These are phyloP conservation scores for Conger conger DNA, from an alignment of 2,113 vertebrate genomes.

Conservation along the genomic window DNA sequence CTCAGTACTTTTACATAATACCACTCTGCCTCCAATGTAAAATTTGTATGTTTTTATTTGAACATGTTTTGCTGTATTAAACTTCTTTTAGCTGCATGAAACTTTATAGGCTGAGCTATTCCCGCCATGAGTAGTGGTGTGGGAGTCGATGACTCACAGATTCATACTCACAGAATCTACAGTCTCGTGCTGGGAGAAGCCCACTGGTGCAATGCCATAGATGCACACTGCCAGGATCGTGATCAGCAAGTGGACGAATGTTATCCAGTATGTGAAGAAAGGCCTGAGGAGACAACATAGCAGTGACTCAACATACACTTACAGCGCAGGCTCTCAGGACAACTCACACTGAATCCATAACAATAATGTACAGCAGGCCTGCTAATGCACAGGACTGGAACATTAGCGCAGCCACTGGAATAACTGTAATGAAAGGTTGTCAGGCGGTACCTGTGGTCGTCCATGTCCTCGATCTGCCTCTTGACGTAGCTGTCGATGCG, in stretches of 20 bases:
- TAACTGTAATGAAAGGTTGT: background rate
- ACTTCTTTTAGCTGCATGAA: background rate
- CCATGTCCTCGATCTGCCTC: conserved; percentile 97
- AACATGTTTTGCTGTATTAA: no score
- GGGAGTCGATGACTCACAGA: background rate
- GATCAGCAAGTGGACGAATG: conserved; percentile 94
- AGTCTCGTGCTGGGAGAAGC: conserved; percentile 96
- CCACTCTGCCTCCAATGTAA: no score
- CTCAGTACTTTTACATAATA: no score
- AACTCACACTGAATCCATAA: background rate
- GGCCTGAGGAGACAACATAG: conserved; percentile 70
- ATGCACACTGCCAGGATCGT: conserved; percentile 94
- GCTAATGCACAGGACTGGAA: background rate
- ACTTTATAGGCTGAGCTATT: background rate
- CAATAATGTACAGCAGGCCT: background rate
- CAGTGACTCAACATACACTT: background rate
- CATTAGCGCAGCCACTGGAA: background rate
- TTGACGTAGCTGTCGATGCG: conserved; percentile 94
- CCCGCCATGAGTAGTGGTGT: background rate
- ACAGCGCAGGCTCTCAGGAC: background rate
- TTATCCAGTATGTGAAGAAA: conserved; percentile 99
- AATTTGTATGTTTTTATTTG: no score
- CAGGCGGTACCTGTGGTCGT: conserved; percentile 83
- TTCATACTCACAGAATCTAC: conserved; percentile 90
- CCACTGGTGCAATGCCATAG: conserved; percentile 94